These are phyloP conservation scores for Cryptosula pallasiana DNA, from an alignment of 2,888 invertebrate genomes.

Conservation along the genomic window DNA sequence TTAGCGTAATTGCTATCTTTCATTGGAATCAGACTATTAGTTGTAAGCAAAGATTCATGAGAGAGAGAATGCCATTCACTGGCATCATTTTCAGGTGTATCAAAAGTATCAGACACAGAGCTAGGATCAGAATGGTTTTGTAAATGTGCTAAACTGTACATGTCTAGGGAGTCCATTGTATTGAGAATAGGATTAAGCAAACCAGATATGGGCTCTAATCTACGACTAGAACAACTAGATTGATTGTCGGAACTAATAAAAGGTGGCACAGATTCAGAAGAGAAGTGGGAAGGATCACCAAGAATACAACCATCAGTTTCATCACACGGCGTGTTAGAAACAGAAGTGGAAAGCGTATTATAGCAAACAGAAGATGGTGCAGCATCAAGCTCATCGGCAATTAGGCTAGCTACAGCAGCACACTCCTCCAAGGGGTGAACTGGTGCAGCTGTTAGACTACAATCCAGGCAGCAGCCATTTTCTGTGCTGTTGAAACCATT, in stretches of 20 bases:
- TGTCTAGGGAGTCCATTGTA: conserved; percentile 2
- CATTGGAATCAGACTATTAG: conserved; percentile 12
- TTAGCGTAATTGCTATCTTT: not conserved
- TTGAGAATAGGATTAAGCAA: conserved; percentile 52
- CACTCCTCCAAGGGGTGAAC: not conserved
- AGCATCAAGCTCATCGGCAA: not conserved
- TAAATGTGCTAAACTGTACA: not conserved
- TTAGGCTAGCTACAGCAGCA: not conserved
- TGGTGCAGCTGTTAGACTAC: conserved; percentile 28
- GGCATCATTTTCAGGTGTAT: not conserved
- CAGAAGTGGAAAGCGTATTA: not conserved
- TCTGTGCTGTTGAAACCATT: conserved; percentile 50
- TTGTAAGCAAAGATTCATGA: conserved; percentile 23
- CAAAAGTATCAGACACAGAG: not conserved
- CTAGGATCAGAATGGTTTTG: not conserved
- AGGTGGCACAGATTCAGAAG: not conserved
- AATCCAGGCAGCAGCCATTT: conserved; percentile 49
- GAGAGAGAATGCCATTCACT: conserved; percentile 20
- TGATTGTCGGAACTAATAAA: not conserved
- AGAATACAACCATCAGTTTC: not conserved
- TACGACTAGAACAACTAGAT: not conserved
- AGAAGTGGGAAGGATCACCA: not conserved
- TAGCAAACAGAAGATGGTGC: not conserved
- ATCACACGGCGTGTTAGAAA: not conserved
- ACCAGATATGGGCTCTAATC: conserved; percentile 65